Evolutionary conservation across 1,140 invertebrate genomes (phyloP).

Genomic region (Trachelipus rathkii): DNA sequence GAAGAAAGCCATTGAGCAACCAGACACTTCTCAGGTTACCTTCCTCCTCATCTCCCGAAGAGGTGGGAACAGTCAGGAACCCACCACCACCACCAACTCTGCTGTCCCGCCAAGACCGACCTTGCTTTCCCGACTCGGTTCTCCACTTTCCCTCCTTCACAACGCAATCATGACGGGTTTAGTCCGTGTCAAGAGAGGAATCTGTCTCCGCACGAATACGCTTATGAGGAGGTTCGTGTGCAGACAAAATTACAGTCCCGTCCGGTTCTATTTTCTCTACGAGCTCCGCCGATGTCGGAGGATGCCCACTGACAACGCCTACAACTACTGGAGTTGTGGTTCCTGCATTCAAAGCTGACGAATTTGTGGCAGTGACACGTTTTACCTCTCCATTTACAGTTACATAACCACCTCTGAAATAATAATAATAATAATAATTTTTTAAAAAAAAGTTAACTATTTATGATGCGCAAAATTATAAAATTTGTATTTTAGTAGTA

Average conservation of each 20-base stretch:
- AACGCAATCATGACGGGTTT: conserved; percentile 6
- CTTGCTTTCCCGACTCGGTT: no score
- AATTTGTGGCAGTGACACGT: conserved; percentile 30
- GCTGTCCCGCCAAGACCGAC: no score
- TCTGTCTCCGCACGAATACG: conserved; percentile 33
- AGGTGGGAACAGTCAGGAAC: no score
- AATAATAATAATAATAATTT: no score
- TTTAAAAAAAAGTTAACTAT: no score
- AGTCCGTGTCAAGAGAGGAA: conserved; percentile 6
- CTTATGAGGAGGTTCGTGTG: conserved; percentile 32
- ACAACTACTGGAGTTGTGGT: conserved; percentile 35
- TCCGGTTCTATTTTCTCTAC: conserved; percentile 39
- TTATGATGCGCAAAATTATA: no score
- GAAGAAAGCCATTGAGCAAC: no score
- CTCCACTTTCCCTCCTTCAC: background rate
- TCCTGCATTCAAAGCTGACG: conserved; percentile 26
- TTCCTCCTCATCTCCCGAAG: no score
- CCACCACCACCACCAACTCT: no score
- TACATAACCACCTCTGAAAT: conserved; percentile 39
- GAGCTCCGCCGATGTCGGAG: conserved; percentile 33
- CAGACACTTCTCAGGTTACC: no score
- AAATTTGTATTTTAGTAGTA: no score
- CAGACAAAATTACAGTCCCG: conserved; percentile 37
- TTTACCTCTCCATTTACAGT: conserved; percentile 43
- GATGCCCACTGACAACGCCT: conserved; percentile 31